Conservation (phyloP, 53 echinoderm and acorn worm species). For the Paracentrotus lividus region DNA sequence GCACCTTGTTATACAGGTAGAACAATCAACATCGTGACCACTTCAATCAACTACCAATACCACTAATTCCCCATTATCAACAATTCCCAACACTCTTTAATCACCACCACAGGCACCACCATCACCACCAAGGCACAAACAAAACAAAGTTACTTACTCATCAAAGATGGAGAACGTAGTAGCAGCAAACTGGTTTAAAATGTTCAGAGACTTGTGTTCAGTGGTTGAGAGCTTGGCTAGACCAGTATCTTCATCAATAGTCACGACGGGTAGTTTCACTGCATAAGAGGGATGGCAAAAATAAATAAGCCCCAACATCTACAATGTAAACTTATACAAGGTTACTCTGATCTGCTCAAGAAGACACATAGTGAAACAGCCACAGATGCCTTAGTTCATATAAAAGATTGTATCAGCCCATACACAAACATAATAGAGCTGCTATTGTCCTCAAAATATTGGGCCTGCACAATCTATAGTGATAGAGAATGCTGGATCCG, state of each 20-base stretch:
- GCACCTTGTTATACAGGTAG: no score
- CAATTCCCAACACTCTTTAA: neutral
- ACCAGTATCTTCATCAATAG: conserved; percentile 84
- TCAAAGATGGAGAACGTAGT: conserved; percentile 96
- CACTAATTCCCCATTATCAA: neutral
- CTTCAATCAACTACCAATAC: neutral
- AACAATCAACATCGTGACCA: no score
- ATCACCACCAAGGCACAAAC: neutral
- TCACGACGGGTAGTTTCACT: conserved; percentile 82
- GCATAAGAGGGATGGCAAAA: neutral
- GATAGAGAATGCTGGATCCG: no score
- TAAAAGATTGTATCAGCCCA: no score
- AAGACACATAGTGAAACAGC: no score
- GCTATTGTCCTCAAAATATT: no score
- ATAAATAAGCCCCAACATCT: no score
- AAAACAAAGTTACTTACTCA: conserved; percentile 76
- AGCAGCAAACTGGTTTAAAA: conserved; percentile 80
- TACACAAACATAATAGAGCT: no score
- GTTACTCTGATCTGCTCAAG: no score
- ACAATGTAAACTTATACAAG: no score
- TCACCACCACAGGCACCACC: neutral
- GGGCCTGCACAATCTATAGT: no score
- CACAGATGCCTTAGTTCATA: no score
- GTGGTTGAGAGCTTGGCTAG: conserved; percentile 74
- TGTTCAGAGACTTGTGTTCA: conserved; percentile 48